phyloP scores from a whole-genome alignment of 2,888 invertebrate species.

The Dicroscelio sp. region DNA sequence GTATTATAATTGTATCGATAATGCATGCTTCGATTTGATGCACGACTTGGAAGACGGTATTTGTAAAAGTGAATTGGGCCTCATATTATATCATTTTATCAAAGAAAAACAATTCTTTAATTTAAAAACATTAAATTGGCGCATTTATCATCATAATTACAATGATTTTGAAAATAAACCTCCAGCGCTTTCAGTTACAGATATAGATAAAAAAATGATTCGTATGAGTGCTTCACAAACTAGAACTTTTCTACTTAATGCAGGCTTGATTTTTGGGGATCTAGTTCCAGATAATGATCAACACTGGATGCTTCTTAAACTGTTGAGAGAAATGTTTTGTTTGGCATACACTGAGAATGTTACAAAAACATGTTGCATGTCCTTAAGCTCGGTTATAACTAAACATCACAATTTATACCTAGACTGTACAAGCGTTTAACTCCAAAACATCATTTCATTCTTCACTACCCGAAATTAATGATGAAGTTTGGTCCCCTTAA shows the following conservation, averaged over 20 bases:
- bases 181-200: conserved; percentile 36
- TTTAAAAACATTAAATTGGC: conserved; percentile 65
- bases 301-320: conserved; percentile 65
- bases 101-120: conserved; percentile 62
- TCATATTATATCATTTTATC: conserved; percentile 58
- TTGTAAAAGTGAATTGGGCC: conserved; percentile 71
- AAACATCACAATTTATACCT: conserved; percentile 70
- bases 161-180: conserved; percentile 54
- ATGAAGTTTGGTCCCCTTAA: conserved; percentile 61
- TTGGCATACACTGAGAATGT: conserved; percentile 40
- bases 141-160: conserved; percentile 67
- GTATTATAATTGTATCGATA: conserved; percentile 78
- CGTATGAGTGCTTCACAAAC: conserved; percentile 74
- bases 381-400: conserved; percentile 55
- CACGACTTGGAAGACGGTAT: conserved; percentile 84
- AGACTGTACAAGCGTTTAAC: conserved; percentile 51
- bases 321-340: conserved; percentile 65
- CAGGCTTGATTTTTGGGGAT: conserved; percentile 70
- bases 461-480: conserved; percentile 71
- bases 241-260: conserved; percentile 65
- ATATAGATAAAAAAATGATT: conserved; percentile 51
- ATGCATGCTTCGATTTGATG: conserved; percentile 84
- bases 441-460: conserved; percentile 73
- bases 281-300: conserved; percentile 56
- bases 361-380: not conserved